These are phyloP conservation scores for Ursus arctos DNA, from an alignment of 2,113 vertebrate species.

Conservation along the genomic window DNA sequence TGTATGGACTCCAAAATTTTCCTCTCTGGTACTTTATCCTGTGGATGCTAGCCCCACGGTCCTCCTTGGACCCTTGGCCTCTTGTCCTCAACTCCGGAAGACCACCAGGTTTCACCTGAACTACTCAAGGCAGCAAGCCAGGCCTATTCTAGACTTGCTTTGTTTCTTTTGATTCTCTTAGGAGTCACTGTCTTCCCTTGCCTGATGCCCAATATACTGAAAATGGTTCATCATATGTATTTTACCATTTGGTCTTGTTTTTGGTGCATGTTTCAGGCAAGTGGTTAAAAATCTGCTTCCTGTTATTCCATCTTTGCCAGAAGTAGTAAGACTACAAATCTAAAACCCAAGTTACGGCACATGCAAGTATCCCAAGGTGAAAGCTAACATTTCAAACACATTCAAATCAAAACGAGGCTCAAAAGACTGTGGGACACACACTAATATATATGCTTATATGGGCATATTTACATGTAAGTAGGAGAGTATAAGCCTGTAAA, in stretches of 20 bases:
- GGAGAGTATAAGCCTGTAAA: background rate
- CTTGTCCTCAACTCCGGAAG: background rate
- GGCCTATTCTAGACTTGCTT: background rate
- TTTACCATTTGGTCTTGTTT: background rate
- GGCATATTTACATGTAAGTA: no score
- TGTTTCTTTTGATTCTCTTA: background rate
- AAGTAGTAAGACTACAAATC: background rate
- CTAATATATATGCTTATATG: background rate
- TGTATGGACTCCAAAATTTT: background rate
- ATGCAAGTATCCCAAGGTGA: no score
- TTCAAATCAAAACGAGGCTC: background rate
- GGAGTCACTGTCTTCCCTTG: background rate
- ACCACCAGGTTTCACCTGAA: background rate
- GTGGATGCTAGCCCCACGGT: background rate
- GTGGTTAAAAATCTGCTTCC: background rate
- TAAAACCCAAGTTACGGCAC: background rate
- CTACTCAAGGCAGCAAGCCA: background rate
- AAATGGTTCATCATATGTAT: background rate
- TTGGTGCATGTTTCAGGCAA: background rate
- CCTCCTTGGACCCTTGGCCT: background rate
- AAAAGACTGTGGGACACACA: background rate
- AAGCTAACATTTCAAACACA: background rate
- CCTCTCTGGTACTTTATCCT: background rate
- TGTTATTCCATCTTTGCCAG: background rate
- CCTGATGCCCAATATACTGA: background rate